Evolutionary conservation across 2,113 vertebrate species (phyloP).

Genomic region (Bufo gargarizans): DNA sequence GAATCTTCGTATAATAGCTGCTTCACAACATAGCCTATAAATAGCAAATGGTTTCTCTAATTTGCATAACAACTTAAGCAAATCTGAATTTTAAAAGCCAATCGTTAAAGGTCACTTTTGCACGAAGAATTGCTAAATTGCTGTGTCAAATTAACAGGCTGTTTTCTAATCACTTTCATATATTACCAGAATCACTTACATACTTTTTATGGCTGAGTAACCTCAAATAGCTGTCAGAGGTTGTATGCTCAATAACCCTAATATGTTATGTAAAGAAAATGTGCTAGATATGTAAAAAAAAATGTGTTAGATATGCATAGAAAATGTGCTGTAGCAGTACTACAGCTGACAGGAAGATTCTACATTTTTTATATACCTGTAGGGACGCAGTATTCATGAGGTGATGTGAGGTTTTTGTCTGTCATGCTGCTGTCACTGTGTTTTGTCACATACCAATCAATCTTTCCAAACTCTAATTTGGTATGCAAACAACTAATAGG

Average conservation of each 20-base stretch:
- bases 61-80: conserved; percentile 30
- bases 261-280: neutral
- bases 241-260: neutral
- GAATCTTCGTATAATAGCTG: neutral
- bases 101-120: conserved; percentile 49
- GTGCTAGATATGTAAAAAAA: neutral
- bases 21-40: conserved; percentile 5
- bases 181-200: neutral
- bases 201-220: conserved; percentile 35
- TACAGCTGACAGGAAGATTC: neutral
- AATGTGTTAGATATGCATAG: no score
- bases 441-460: no score
- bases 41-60: conserved; percentile 36
- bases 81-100: conserved; percentile 41
- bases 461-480: no score
- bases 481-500: no score
- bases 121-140: conserved; percentile 30
- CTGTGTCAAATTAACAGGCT: conserved; percentile 31
- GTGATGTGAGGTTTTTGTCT: no score
- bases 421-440: no score
- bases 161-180: conserved; percentile 41
- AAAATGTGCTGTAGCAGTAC: neutral
- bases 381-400: no score
- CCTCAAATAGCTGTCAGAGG: conserved; percentile 7
- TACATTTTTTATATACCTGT: neutral